These are phyloP conservation scores for Darevskia mixta DNA, from an alignment of 2,797 vertebrate species.

Conservation along the genomic window DNA sequence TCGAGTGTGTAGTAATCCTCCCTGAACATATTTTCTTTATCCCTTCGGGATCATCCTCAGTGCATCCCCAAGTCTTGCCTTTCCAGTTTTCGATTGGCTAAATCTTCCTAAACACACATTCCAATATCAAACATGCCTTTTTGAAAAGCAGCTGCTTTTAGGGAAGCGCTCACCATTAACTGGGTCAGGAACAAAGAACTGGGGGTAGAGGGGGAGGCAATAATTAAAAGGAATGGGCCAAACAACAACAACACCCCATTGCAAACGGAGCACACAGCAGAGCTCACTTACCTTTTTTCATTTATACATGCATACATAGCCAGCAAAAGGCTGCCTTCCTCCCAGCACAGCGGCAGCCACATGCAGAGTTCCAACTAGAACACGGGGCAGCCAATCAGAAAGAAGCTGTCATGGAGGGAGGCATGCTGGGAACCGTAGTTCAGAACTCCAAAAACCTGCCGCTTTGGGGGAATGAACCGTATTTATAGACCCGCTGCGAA, in stretches of 20 bases:
- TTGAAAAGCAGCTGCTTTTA: background rate
- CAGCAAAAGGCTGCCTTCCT: constrained; percentile 61
- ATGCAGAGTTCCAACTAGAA: constrained; percentile 64
- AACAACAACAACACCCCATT: background rate
- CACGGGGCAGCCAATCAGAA: constrained; percentile 42
- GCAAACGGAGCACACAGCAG: constrained; percentile 39
- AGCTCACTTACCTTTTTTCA: constrained; percentile 71
- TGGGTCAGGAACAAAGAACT: constrained; percentile 40
- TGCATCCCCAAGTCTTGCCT: fast-evolving
- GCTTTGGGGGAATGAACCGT: background rate
- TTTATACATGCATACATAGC: constrained; percentile 47
- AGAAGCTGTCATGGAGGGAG: constrained; percentile 31
- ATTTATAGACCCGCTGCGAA: background rate
- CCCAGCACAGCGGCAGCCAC: constrained; percentile 60
- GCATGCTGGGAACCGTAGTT: constrained; percentile 77
- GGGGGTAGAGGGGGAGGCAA: background rate
- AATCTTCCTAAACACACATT: constrained; percentile 44
- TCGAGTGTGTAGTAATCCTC: constrained; percentile 11
- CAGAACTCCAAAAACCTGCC: constrained; percentile 2
- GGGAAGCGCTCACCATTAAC: constrained; percentile 3
- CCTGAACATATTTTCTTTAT: fast-evolving
- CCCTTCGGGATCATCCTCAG: fast-evolving
- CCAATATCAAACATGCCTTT: constrained; percentile 40
- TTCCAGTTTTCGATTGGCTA: constrained; percentile 1
- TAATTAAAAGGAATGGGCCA: constrained; percentile 6